Base-by-base conservation (phyloP, 2,797 vertebrate genomes). In the Odontamblyopus lacepedii region DNA sequence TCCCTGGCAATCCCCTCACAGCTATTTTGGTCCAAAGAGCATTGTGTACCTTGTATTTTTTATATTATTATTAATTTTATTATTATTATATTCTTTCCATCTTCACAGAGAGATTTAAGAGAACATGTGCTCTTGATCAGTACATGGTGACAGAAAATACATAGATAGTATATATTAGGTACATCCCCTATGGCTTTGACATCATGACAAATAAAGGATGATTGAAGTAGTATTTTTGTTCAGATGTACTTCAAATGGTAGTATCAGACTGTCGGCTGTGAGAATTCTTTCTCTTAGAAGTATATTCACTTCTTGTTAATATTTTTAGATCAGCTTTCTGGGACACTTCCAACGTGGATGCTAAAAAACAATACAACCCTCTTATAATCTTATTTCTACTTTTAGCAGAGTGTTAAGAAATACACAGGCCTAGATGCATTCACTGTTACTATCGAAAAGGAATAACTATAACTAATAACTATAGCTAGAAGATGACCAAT, bases 291-390 rank as follows among this genome's bases (percentile, higher is more conserved):
- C 27, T 51, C 44, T 66, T 30, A 29, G 26, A 48, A 48, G 41
- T 50, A 44, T 64, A 15, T 26, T 57, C 55, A 57, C 55, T 64
- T 63, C 32, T 63, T 38, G 61, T 64, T 13, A 27, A 65, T 65
- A 65, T 65, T 65, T 65, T 65, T 65, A 65, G 63, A 50, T 41
- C 41, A 8, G 63, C 7, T 65, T 65, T 65, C 63, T 65, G 63
- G 63, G 63, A 65, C 63, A 50, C 23, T 50, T 65, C 23, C 41
- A 50, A 38, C 5, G n/a, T 50, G 23, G 41, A 65, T 16, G 41
- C 41, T 48, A 65, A 65, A 65, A 65, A 65, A 65, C 63, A 65
- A 65, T 65, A 48, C 63, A 48, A 27, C 63, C 13, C 48, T 6
- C 9, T 50, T 48, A 48, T 1, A 65, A 65, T 12, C 26, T 38